Evolutionary conservation across 1,140 invertebrate genomes (phyloP).

Genomic region (Nixonia krombeini): DNA sequence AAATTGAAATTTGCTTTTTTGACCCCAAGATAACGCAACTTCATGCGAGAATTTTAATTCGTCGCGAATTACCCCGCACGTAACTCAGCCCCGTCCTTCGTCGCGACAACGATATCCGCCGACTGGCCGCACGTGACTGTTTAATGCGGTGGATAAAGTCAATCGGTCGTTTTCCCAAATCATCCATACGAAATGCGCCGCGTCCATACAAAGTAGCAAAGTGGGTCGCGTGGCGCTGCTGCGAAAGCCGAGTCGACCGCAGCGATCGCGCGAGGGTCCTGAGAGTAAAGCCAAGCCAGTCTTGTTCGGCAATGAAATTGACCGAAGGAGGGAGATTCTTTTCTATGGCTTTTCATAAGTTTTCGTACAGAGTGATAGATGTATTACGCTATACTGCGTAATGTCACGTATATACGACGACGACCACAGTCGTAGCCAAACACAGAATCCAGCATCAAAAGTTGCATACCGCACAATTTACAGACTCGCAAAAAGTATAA

Average conservation of each 20-base stretch:
- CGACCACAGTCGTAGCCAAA: too few species aligned
- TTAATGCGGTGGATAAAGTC: neutral
- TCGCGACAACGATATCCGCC: neutral
- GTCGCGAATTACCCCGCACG: too few species aligned
- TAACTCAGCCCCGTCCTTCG: neutral
- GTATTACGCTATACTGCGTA: neutral
- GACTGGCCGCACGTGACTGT: neutral
- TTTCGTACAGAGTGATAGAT: neutral
- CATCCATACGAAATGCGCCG: too few species aligned
- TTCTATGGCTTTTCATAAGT: neutral
- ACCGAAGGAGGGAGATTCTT: neutral
- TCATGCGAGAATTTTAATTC: too few species aligned
- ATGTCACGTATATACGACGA: neutral
- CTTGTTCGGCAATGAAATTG: neutral
- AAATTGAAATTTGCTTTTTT: too few species aligned
- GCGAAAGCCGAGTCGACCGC: neutral
- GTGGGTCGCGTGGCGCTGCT: constrained; percentile 2
- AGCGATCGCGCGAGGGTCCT: neutral
- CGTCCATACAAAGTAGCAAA: neutral
- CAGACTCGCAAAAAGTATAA: too few species aligned
- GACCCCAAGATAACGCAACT: too few species aligned
- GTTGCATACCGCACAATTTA: too few species aligned
- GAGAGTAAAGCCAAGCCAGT: neutral
- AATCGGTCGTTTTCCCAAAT: neutral
- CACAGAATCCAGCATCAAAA: too few species aligned